Conservation (phyloP, 2,113 vertebrate species). For the Microtus ochrogaster region DNA sequence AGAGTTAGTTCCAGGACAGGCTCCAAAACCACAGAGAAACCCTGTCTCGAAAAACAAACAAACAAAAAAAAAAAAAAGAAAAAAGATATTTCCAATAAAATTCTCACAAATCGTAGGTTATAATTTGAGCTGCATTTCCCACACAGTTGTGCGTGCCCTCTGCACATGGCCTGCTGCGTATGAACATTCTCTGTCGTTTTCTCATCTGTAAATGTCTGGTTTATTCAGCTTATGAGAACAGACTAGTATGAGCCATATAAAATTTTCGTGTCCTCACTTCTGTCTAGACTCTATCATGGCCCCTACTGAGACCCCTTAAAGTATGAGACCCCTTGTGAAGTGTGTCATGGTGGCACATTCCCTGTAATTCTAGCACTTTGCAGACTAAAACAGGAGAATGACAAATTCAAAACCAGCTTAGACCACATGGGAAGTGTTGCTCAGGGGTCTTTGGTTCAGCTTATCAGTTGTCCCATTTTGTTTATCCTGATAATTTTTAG, state of each 20-base stretch:
- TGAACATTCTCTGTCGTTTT: not conserved
- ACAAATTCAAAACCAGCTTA: not conserved
- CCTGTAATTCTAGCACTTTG: not conserved
- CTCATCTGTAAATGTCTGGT: not conserved
- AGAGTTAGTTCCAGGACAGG: too few relatives aligned
- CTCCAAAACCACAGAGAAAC: too few relatives aligned
- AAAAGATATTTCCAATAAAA: slow-evolving; percentile 27
- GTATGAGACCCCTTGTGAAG: not conserved
- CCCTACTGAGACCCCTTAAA: not conserved
- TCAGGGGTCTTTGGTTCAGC: not conserved
- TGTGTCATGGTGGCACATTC: not conserved
- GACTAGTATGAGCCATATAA: slow-evolving; percentile 28
- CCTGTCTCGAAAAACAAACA: too few relatives aligned
- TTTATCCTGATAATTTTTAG: slow-evolving; percentile 42
- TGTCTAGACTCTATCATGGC: slow-evolving; percentile 18
- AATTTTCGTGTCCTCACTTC: not conserved
- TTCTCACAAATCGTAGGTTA: not conserved
- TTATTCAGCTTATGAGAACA: slow-evolving; percentile 34
- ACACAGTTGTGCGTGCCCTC: not conserved
- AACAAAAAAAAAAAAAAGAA: not conserved
- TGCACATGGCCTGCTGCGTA: not conserved
- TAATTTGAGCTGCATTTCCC: slow-evolving; percentile 2
- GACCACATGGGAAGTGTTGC: not conserved
- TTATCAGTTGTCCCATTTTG: not conserved
- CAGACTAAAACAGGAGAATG: not conserved